A percentile compares a stretch with the other conserved stretches of the same genome.
Evolutionary conservation across 1,140 invertebrate genomes (phyloP).

Genomic region (Drosophila sucinea): DNA sequence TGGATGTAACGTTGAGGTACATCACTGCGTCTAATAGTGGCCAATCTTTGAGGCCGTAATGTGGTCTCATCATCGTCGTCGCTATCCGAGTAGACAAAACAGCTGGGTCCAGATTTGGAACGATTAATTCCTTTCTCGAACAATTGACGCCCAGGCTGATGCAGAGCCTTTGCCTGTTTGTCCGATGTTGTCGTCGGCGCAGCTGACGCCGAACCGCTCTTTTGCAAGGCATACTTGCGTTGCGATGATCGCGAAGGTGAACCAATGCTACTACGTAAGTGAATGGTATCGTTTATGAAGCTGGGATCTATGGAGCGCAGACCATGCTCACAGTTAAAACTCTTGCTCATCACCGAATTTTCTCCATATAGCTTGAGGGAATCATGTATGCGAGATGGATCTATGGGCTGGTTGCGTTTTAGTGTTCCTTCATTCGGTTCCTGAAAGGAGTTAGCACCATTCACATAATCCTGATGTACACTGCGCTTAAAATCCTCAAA

Average conservation of each 20-base stretch:
- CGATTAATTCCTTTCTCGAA: slow-evolving; percentile 85
- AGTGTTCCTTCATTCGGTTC: slow-evolving; percentile 81
- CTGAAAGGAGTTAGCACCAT: slow-evolving; percentile 78
- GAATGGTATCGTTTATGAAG: slow-evolving; percentile 78
- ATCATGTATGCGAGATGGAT: slow-evolving; percentile 83
- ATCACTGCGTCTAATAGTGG: slow-evolving; percentile 75
- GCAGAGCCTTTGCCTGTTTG: slow-evolving; percentile 41
- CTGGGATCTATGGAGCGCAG: slow-evolving; percentile 77
- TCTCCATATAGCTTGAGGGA: slow-evolving; percentile 83
- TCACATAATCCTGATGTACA: slow-evolving; percentile 78
- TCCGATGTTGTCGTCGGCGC: slow-evolving; percentile 40
- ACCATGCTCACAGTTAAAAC: slow-evolving; percentile 80
- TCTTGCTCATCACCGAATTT: slow-evolving; percentile 81
- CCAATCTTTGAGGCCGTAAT: slow-evolving; percentile 51
- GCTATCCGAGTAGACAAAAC: slow-evolving; percentile 84
- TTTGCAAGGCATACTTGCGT: slow-evolving; percentile 81
- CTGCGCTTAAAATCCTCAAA: slow-evolving; percentile 82
- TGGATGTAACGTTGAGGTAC: slow-evolving; percentile 71
- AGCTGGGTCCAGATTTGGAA: slow-evolving; percentile 89
- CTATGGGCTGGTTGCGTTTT: slow-evolving; percentile 83
- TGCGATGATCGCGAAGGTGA: slow-evolving; percentile 60
- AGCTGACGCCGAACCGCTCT: slow-evolving; percentile 81
- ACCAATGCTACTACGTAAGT: slow-evolving; percentile 58
- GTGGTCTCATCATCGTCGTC: slow-evolving; percentile 74
- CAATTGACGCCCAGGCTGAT: slow-evolving; percentile 66